Base-by-base conservation (phyloP, 2,797 vertebrate genomes). In the Pantherophis vulpinus region DNA sequence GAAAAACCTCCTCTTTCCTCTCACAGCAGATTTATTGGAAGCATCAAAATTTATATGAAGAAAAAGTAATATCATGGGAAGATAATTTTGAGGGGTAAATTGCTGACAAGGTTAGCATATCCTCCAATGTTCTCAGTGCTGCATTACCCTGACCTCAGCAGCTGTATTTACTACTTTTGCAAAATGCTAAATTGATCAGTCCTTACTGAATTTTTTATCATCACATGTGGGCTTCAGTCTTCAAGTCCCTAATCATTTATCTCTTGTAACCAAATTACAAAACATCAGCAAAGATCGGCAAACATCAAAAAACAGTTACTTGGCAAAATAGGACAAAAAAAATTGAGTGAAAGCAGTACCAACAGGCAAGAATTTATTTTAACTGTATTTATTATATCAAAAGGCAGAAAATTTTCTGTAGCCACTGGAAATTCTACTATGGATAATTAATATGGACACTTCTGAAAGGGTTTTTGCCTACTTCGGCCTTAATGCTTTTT, bases 221-320 rank as follows among this genome's bases (percentile, higher is more conserved):
- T 95, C 4, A 0, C 42, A 91, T 93, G 9, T 37, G 94, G 92
- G 12, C 37, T 59, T 79, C 94, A 93, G 8, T 1, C 3, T 94
- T 59, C 70, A 74, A 13, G 94, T 94, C 88, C 91, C 55, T 92
- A 87, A 93, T 95, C 92, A 96, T 90, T 93, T 54, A 95, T 89
- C 90, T 92, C 47, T 59, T 90, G 60, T 93, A 92, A 95, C 1
- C 74, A 94, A 92, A 94, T 93, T 94, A 90, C 42, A 87, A 90
- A 83, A 83, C 10, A 83, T 83, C 37, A 83, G 74, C 74, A 89
- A 74, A 74, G 14, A 74, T 74, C 2, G 32, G n/a, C 70, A 83
- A 25, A 83, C 74, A 47, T 47, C 10, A 23, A 47, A 83, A 83
- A 83, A 79, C 37, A 83, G 37, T 47, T 83, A 83, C 20, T 25